These are phyloP conservation scores for Lichenostomus cassidix DNA, from an alignment of 2,113 vertebrate genomes.

Conservation along the genomic window DNA sequence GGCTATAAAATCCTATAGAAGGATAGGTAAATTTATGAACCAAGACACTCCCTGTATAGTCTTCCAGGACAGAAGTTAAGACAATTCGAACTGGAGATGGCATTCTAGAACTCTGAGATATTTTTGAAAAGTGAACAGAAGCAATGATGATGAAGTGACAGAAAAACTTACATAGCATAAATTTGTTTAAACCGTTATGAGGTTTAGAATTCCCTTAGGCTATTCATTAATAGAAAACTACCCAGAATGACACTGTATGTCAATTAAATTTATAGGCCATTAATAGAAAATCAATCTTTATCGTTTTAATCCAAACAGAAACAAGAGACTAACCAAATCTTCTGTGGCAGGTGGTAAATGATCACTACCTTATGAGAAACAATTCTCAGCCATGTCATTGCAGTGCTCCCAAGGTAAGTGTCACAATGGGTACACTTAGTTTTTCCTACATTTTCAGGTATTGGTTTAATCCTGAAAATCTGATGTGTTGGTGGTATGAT, in stretches of 20 bases:
- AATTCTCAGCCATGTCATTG: not conserved
- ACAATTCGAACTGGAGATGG: not conserved
- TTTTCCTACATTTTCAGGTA: not conserved
- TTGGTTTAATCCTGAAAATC: not conserved
- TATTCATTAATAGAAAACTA: slow-evolving; percentile 16
- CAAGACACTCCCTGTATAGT: not conserved
- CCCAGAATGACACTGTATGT: not conserved
- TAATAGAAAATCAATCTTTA: slow-evolving; percentile 36
- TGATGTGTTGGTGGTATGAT: not conserved
- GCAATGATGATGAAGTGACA: not conserved
- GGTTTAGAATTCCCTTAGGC: not conserved
- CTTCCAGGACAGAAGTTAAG: not conserved
- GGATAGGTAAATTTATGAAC: not conserved
- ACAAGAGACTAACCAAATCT: not conserved
- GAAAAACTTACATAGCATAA: not conserved
- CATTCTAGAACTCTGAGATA: not conserved
- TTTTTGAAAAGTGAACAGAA: not conserved
- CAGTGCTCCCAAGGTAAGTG: not conserved
- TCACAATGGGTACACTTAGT: not conserved
- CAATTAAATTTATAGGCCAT: slow-evolving; percentile 30
- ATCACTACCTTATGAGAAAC: not conserved
- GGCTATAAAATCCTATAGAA: not conserved
- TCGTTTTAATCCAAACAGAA: slow-evolving; percentile 17
- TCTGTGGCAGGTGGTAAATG: not conserved
- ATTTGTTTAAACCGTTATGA: not conserved